Evolutionary conservation across 2,113 vertebrate species (phyloP).

Genomic region (Saguinus midas): DNA sequence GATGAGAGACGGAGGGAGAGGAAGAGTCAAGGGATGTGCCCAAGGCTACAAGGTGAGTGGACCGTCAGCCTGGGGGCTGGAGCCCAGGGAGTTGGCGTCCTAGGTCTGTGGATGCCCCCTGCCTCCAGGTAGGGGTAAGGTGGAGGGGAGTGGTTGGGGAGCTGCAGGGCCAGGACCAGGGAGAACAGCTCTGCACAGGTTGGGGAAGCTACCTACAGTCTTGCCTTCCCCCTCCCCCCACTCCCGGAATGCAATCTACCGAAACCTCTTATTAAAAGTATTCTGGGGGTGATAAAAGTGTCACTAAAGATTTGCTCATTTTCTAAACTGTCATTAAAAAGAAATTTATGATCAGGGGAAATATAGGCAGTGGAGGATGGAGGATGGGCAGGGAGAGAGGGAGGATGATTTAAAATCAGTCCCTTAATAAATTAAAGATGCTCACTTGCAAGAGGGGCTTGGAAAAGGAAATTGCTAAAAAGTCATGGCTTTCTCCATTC

Average conservation of each 20-base stretch:
- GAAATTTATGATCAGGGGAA: constrained; percentile 75
- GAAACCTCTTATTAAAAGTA: constrained; percentile 55
- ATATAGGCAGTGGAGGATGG: constrained; percentile 50
- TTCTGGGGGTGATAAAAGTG: constrained; percentile 72
- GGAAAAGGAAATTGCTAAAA: constrained; percentile 51
- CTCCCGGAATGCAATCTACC: neutral
- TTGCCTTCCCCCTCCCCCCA: neutral
- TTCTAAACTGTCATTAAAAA: constrained; percentile 73
- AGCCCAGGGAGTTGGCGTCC: neutral
- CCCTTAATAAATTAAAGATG: constrained; percentile 75
- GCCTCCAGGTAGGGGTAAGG: no score
- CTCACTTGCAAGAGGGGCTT: constrained; percentile 66
- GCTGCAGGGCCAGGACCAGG: neutral
- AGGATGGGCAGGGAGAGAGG: constrained; percentile 28
- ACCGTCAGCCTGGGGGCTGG: neutral
- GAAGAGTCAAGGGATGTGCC: neutral
- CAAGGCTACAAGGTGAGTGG: neutral
- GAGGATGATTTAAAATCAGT: constrained; percentile 64
- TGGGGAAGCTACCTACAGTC: neutral
- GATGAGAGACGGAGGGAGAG: neutral
- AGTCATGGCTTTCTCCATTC: neutral
- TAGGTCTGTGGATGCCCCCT: no score
- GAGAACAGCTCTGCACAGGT: neutral
- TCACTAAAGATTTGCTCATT: constrained; percentile 79
- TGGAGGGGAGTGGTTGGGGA: neutral